Percentiles rank a stretch among this genome's conserved stretches.
Evolutionary conservation across 2,113 vertebrate species (phyloP).

Genomic region (Casuarius casuarius): DNA sequence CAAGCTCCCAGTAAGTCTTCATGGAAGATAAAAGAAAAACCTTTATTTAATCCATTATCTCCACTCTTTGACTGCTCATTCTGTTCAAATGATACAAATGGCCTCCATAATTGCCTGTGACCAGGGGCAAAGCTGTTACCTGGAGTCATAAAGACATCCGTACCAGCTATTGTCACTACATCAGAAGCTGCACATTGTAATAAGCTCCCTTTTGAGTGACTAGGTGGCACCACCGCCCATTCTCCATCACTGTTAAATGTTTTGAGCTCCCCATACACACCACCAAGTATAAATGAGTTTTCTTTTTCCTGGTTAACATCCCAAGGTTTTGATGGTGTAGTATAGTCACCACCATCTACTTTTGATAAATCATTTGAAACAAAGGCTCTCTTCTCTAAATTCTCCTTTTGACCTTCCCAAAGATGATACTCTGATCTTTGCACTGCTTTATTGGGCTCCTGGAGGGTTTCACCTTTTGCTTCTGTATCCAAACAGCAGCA

Average conservation of each 20-base stretch:
- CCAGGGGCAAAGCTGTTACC: slow-evolving; percentile 93
- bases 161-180: slow-evolving; percentile 93
- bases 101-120: slow-evolving; percentile 93
- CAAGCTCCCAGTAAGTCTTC: slow-evolving; percentile 98
- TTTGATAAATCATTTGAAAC: slow-evolving; percentile 85
- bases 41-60: slow-evolving; percentile 90
- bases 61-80: slow-evolving; percentile 84
- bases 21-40: slow-evolving; percentile 99
- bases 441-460: slow-evolving; percentile 89
- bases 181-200: slow-evolving; percentile 91
- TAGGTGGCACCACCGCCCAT: slow-evolving; percentile 91
- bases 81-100: slow-evolving; percentile 92
- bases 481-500: slow-evolving; percentile 89
- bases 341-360: slow-evolving; percentile 92
- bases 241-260: slow-evolving; percentile 89
- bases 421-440: slow-evolving; percentile 96
- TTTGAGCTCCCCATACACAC: slow-evolving; percentile 96
- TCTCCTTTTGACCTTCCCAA: slow-evolving; percentile 92
- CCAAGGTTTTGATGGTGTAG: slow-evolving; percentile 95
- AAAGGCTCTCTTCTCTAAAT: slow-evolving; percentile 84
- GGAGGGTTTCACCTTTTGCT: slow-evolving; percentile 78
- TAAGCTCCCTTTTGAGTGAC: slow-evolving; percentile 83
- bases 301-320: slow-evolving; percentile 88
- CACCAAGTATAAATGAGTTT: slow-evolving; percentile 93
- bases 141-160: slow-evolving; percentile 95